Conservation (phyloP, 2,797 vertebrate species). For the Helarctos malayanus region DNA sequence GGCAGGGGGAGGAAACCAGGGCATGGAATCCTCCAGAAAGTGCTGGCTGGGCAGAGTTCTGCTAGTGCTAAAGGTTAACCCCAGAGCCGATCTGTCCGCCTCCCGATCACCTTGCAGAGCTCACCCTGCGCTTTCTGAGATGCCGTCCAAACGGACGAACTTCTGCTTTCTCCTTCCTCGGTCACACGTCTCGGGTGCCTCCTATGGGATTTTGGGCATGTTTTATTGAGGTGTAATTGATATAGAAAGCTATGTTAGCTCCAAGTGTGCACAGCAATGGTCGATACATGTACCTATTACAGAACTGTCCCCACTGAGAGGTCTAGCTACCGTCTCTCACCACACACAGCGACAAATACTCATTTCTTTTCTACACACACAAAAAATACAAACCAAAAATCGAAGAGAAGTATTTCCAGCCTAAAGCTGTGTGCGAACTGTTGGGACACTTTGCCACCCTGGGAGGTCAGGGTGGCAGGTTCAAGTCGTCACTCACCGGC, state of each 20-base stretch:
- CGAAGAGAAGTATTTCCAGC: too few species aligned
- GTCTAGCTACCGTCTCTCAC: background rate
- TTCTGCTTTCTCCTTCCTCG: accelerated
- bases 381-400: background rate
- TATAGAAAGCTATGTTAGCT: accelerated
- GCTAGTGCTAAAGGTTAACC: accelerated
- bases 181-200: background rate
- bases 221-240: background rate
- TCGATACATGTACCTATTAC: too few species aligned
- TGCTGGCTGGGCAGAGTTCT: accelerated
- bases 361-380: background rate
- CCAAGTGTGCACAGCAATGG: background rate
- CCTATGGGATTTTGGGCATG: accelerated
- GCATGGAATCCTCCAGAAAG: too few species aligned
- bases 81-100: background rate
- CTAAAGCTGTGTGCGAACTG: accelerated
- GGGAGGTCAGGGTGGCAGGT: accelerated
- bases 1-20: background rate
- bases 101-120: accelerated
- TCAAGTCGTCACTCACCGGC: accelerated
- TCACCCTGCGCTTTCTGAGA: background rate
- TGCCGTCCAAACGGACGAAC: accelerated
- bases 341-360: background rate
- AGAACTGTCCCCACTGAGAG: too few species aligned
- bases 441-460: accelerated